These are phyloP conservation scores for Conger conger DNA, from an alignment of 2,113 vertebrate species.

Conservation along the genomic window DNA sequence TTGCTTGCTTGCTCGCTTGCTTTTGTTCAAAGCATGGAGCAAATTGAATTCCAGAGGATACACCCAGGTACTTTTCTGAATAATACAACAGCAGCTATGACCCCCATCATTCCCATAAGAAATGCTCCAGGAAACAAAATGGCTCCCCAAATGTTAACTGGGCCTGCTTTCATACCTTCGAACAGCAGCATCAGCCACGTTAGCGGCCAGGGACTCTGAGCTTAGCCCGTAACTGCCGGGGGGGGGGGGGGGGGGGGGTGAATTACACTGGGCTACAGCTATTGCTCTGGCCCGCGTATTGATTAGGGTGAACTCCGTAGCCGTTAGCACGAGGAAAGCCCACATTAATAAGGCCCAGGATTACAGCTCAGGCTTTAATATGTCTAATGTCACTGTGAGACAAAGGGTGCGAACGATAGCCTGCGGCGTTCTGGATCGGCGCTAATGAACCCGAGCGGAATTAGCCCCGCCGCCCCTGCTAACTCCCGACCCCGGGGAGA, in stretches of 20 bases:
- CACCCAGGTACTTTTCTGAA: slow-evolving; percentile 20
- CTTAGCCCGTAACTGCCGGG: too few relatives aligned
- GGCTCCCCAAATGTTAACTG: not conserved
- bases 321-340: not conserved
- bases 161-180: not conserved
- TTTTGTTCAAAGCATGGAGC: slow-evolving; percentile 53
- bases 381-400: not conserved
- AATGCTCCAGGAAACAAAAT: not conserved
- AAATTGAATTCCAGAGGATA: slow-evolving; percentile 58
- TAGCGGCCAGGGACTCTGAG: too few relatives aligned
- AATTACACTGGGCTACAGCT: too few relatives aligned
- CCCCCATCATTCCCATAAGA: not conserved
- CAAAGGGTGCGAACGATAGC: not conserved
- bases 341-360: not conserved
- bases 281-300: not conserved
- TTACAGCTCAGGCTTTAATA: slow-evolving; percentile 1
- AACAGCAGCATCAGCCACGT: too few relatives aligned
- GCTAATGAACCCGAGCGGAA: not conserved
- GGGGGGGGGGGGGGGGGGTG: too few relatives aligned
- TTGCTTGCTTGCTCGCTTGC: too few relatives aligned
- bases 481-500: not conserved
- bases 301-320: not conserved
- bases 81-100: not conserved
- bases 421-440: not conserved
- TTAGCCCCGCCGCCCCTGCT: not conserved